Evolutionary conservation across 2,888 invertebrate species (phyloP).

Genomic region (Minunthozetes semirufus): DNA sequence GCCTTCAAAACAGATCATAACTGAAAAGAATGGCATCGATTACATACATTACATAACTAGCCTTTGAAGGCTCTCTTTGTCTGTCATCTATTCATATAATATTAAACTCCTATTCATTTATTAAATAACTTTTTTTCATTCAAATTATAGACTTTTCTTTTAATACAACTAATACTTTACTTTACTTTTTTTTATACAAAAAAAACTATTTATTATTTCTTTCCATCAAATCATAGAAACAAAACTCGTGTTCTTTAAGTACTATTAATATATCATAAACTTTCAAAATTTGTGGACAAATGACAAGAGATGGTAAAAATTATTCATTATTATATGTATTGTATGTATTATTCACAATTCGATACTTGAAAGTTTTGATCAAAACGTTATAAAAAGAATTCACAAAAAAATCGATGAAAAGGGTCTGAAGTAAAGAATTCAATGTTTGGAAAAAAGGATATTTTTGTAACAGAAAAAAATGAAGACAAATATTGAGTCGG

Average conservation of each 20-base stretch:
- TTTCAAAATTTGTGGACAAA: neutral
- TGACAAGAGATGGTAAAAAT: neutral
- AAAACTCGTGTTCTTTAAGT: neutral
- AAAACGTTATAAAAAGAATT: too few relatives aligned
- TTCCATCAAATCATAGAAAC: neutral
- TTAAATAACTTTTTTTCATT: neutral
- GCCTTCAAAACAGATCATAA: slow-evolving; percentile 3
- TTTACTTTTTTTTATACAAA: too few relatives aligned
- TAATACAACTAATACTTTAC: neutral
- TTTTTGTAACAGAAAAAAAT: too few relatives aligned
- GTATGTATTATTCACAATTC: too few relatives aligned
- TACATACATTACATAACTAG: neutral
- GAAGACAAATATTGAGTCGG: too few relatives aligned
- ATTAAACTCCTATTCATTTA: neutral
- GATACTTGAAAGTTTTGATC: too few relatives aligned
- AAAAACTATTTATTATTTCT: too few relatives aligned
- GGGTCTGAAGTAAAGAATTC: too few relatives aligned
- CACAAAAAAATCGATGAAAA: too few relatives aligned
- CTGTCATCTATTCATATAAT: neutral
- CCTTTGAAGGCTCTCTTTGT: neutral
- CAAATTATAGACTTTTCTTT: neutral
- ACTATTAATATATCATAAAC: neutral
- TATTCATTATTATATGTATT: too few relatives aligned
- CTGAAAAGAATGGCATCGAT: slow-evolving; percentile 5
- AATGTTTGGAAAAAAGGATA: too few relatives aligned